These are phyloP conservation scores for Sarcophaga caerulescens DNA, from an alignment of 2,888 invertebrate genomes.

Conservation along the genomic window DNA sequence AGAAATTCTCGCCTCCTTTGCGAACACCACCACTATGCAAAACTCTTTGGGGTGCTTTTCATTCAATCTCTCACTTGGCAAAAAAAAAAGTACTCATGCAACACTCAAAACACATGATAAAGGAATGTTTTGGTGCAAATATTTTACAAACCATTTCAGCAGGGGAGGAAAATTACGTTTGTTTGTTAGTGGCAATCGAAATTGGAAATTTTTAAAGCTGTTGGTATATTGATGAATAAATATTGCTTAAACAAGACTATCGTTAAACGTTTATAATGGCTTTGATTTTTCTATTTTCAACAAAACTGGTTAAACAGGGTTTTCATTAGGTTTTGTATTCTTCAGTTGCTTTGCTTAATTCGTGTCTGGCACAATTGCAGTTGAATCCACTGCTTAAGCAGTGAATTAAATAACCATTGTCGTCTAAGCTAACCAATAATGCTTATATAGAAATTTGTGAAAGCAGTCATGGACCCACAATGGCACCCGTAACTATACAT, in stretches of 20 bases:
- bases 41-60: constrained; percentile 53
- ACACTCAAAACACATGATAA: constrained; percentile 17
- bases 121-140: constrained; percentile 39
- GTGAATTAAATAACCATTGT: constrained; percentile 32
- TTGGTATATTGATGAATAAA: neutral
- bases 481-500: no score
- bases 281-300: constrained; percentile 6
- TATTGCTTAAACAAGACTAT: constrained; percentile 18
- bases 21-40: constrained; percentile 8
- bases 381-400: constrained; percentile 29
- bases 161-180: constrained; percentile 19
- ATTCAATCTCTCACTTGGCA: constrained; percentile 16
- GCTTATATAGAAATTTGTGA: neutral
- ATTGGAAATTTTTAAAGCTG: constrained; percentile 9
- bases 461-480: no score
- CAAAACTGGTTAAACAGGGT: constrained; percentile 56
- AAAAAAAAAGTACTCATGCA: constrained; percentile 15
- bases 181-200: neutral
- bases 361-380: constrained; percentile 58
- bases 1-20: neutral
- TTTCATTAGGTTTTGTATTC: constrained; percentile 1
- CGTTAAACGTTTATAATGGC: neutral
- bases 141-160: constrained; percentile 6
- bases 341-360: constrained; percentile 20
- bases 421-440: neutral